Conservation (phyloP, 2,113 vertebrate species). For the Myodes glareolus region DNA sequence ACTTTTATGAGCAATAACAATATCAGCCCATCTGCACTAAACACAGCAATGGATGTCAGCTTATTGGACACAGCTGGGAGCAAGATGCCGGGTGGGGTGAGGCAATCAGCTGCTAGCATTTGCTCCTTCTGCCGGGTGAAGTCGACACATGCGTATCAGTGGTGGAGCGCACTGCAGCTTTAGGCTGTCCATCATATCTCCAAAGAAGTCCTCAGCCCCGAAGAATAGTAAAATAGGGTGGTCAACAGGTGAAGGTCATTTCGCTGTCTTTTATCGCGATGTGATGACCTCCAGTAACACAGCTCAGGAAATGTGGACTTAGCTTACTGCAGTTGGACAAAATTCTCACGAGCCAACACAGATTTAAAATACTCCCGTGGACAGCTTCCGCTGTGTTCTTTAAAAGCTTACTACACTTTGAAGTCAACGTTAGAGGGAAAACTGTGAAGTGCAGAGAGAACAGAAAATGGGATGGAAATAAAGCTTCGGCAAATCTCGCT, state of each 20-base stretch:
- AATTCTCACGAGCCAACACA: background rate
- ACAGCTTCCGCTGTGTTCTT: background rate
- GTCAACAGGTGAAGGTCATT: background rate
- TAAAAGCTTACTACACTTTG: background rate
- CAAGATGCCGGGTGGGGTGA: constrained; percentile 53
- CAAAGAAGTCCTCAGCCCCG: background rate
- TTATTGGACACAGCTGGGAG: constrained; percentile 64
- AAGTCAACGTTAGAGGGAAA: background rate
- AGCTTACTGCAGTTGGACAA: background rate
- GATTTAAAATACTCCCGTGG: background rate
- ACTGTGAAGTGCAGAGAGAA: background rate
- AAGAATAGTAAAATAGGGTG: background rate
- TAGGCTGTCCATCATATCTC: background rate
- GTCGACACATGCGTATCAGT: background rate
- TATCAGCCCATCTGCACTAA: constrained; percentile 56
- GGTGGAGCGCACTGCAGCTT: background rate
- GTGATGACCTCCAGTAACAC: background rate
- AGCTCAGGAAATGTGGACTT: background rate
- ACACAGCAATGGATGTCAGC: constrained; percentile 14
- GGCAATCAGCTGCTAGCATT: constrained; percentile 55
- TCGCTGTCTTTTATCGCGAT: background rate
- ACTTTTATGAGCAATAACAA: constrained; percentile 63
- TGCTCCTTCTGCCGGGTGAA: constrained; percentile 38
- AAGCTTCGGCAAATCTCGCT: background rate
- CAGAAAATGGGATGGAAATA: background rate